Evolutionary conservation across 2,797 vertebrate genomes (phyloP).

Genomic region (Trachops cirrhosus): DNA sequence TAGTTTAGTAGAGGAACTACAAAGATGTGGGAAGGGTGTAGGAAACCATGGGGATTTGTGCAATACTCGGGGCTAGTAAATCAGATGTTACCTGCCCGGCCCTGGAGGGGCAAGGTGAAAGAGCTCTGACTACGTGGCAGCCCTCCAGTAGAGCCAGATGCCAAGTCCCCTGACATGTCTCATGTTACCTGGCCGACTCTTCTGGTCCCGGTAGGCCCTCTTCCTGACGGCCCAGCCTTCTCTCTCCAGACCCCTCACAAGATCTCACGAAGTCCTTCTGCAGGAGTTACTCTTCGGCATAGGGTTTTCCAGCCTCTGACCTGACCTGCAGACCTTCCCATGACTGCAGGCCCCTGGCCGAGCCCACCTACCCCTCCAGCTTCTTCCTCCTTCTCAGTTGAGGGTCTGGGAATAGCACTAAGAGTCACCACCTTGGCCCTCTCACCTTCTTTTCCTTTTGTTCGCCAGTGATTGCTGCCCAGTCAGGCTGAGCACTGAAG

Average conservation of each 20-base stretch:
- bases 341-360: background rate
- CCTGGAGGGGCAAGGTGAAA: background rate
- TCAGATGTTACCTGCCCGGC: background rate
- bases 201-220: background rate
- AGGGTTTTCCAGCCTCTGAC: background rate
- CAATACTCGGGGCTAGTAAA: background rate
- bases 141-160: background rate
- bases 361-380: background rate
- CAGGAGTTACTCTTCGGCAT: background rate
- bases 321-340: background rate
- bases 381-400: background rate
- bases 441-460: background rate
- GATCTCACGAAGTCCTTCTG: background rate
- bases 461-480: background rate
- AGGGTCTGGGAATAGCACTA: background rate
- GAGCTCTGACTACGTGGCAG: background rate
- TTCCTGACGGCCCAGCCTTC: background rate
- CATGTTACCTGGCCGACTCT: background rate
- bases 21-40: background rate
- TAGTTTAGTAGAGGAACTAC: background rate
- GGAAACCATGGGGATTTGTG: background rate
- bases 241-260: background rate
- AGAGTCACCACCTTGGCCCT: background rate
- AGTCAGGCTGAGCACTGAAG: background rate
- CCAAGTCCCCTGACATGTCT: background rate